Evolutionary conservation across 2,113 vertebrate species (phyloP).

Genomic region (Notarius lentiginosus): DNA sequence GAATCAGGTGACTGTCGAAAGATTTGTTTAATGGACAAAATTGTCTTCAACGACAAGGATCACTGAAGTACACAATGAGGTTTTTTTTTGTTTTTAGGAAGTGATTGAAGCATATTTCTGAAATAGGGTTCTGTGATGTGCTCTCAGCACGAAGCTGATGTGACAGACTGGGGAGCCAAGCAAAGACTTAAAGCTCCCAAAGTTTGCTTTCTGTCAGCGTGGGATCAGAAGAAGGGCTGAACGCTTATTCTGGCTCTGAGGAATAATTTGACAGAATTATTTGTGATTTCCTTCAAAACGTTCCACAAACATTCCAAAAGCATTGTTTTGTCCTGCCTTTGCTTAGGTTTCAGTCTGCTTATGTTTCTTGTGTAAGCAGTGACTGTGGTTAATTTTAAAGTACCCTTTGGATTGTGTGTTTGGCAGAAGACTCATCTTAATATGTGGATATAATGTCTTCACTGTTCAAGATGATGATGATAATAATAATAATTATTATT

Average conservation of each 20-base stretch:
- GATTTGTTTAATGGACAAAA: not conserved
- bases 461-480: not conserved
- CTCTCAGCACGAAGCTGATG: conserved; percentile 3
- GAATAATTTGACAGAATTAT: conserved; percentile 11
- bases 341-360: not conserved
- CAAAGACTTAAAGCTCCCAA: not conserved
- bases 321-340: not conserved
- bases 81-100: not conserved
- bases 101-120: not conserved
- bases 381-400: not conserved
- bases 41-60: not conserved
- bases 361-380: not conserved
- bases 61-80: not conserved
- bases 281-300: conserved; percentile 8
- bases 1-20: not conserved
- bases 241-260: not conserved
- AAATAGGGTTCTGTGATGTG: not conserved
- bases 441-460: not conserved
- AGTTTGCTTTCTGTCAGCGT: not conserved
- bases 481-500: not conserved
- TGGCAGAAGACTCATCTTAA: not conserved
- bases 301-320: not conserved
- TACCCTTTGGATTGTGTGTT: not conserved
- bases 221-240: not conserved
- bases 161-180: not conserved